Evolutionary conservation across 2,113 vertebrate genomes (phyloP), one percentile per base, ranked within the genome.

Genomic region (Coregonus clupeaformis): DNA sequence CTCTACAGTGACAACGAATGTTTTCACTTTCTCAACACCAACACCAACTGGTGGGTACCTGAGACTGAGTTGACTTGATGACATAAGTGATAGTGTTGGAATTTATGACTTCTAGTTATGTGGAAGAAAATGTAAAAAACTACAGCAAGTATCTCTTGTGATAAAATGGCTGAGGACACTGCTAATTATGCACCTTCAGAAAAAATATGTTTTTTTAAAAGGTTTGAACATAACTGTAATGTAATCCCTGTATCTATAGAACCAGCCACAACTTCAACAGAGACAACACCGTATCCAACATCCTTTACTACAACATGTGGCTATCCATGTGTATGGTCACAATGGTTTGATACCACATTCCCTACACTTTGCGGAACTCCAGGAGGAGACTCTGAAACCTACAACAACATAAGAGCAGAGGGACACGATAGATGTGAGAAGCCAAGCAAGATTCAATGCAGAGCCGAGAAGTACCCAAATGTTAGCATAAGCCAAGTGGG

Each of bases 1-100:
- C 75, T 1, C 71, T 18, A 74, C 70, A 9, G 36, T 18, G 5
- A 11, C 69, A 64, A 0, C 83, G 67, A 68, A 72, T 3, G 16
- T 74, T n/a, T 94, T 94, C 75, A 77, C 78, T 14, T 94, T 94
- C 77, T 88, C 81, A 0, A 86, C 90, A 85, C 80, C 79, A 52
- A 64, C 72, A 9, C 9, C 36, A 69, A 24, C 80, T 72, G 85
- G 88, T 89, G 66, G 57, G 60, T 76, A 36, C 30, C 29, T 25
- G 14, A 27, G 22, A 49, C 32, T 25, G 36, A 11, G n/a, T n/a
- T n/a, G n/a, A n/a, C n/a, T n/a, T n/a, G n/a, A n/a, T n/a, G n/a
- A n/a, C n/a, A n/a, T n/a, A n/a, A n/a, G n/a, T n/a, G n/a, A n/a
- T n/a, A n/a, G n/a, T n/a, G n/a, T n/a, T n/a, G n/a, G n/a, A n/a